phyloP scores from a whole-genome alignment of 2,888 invertebrate species.

The Scelioninae gen. 1 region DNA sequence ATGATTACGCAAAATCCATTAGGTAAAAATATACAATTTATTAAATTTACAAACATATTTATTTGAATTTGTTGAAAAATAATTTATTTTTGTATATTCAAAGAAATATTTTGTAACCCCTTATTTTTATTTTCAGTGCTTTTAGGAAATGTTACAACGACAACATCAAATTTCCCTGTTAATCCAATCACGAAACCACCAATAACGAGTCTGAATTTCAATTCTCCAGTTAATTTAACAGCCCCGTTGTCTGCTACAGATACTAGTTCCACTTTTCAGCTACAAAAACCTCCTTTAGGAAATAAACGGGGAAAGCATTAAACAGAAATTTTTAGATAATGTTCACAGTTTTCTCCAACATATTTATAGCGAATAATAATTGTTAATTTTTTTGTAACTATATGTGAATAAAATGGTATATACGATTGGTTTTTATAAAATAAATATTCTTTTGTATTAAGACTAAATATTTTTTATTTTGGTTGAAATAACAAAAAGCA shows the following conservation, averaged over 20 bases:
- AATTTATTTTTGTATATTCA: too few species aligned
- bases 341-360: neutral
- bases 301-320: slow-evolving; percentile 89
- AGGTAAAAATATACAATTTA: slow-evolving; percentile 80
- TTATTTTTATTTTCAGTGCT: slow-evolving; percentile 72
- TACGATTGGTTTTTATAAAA: neutral
- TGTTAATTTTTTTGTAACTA: neutral
- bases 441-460: neutral
- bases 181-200: slow-evolving; percentile 81
- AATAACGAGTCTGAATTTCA: slow-evolving; percentile 81
- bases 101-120: slow-evolving; percentile 3
- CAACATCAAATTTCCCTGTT: slow-evolving; percentile 77
- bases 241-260: slow-evolving; percentile 80
- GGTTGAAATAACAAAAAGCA: neutral
- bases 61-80: too few species aligned
- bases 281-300: slow-evolving; percentile 89
- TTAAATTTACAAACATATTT: too few species aligned
- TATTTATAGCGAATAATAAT: slow-evolving; percentile 17
- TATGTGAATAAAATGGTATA: neutral
- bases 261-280: slow-evolving; percentile 86
- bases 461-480: neutral
- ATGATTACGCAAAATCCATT: slow-evolving; percentile 81
- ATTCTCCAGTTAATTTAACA: slow-evolving; percentile 80
- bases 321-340: slow-evolving; percentile 72
- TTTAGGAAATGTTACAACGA: slow-evolving; percentile 79